Percentiles rank a stretch among this genome's conserved stretches.
Conservation (phyloP, 1,140 invertebrate species). For the Ips nitidus region DNA sequence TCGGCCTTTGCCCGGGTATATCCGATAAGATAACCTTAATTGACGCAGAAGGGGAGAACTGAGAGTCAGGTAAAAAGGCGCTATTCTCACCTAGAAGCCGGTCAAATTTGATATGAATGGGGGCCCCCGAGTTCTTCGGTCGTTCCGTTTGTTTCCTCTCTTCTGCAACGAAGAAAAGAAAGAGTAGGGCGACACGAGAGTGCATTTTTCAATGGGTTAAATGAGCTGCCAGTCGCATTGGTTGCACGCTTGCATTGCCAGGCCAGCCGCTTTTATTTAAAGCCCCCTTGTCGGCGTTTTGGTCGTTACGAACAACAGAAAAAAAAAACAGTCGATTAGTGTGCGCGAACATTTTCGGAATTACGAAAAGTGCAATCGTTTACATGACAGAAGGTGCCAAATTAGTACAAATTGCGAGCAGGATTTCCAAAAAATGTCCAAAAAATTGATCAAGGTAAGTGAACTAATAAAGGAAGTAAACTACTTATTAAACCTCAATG, state of each 20-base stretch:
- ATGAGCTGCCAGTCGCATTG: constrained; percentile 22
- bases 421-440: too few relatives aligned
- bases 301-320: background rate
- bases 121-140: constrained; percentile 14
- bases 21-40: constrained; percentile 21
- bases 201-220: constrained; percentile 34
- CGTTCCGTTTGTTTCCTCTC: constrained; percentile 10
- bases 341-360: background rate
- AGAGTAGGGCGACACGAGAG: constrained; percentile 25
- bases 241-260: constrained; percentile 15
- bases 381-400: too few relatives aligned
- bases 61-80: constrained; percentile 25
- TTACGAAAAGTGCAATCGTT: too few relatives aligned
- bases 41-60: constrained; percentile 12
- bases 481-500: too few relatives aligned
- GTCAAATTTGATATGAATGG: constrained; percentile 31
- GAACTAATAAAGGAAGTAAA: too few relatives aligned
- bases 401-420: too few relatives aligned
- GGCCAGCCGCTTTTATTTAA: constrained; percentile 4
- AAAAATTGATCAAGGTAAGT: too few relatives aligned
- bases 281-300: constrained; percentile 3
- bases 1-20: background rate
- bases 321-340: too few relatives aligned
- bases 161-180: background rate
- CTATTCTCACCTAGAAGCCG: constrained; percentile 19